Evolutionary conservation across 2,888 invertebrate genomes (phyloP), one percentile per base, ranked within the genome.

Genomic region (Hedychridium roseum): DNA sequence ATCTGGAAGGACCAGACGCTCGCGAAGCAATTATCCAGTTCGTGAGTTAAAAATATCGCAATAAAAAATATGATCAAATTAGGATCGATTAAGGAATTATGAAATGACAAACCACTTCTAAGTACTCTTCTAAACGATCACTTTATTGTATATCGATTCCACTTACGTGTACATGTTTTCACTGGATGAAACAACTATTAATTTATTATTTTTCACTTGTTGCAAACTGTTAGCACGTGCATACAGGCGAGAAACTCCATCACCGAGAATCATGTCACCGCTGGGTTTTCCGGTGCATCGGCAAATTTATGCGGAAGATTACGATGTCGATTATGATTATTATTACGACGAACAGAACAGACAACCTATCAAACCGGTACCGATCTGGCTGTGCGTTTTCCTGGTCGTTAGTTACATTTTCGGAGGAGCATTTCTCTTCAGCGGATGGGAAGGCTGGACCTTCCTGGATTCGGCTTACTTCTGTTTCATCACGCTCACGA

Each of bases 401-500:
- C 83, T 94, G 34, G 94, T 94, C 16, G 87, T 94, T 16, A 90
- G 92, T 49, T 95, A 95, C 80, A 94, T 95, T 62, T 84, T 94
- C 43, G 92, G 90, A 0, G 94, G 95, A 9, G 94, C 94, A 1
- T 91, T 88, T 68, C 84, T 95, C 6, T 95, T 95, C 80, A 85
- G 86, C 64, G 84, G 85, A 35, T 94, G 93, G 92, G 94, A 95
- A 80, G 80, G 83, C 14, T 95, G 95, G 95, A 84, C 85, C 0
- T 91, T 90, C 70, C 82, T 94, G 50, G 93, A 95, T 75, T 90
- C 93, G 0, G 92, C 93, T 1, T 95, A 95, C 79, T 95, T 95
- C 80, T 95, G 94, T 79, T 95, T 95, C 81, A 93, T 95, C 65
- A 94, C 94, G 0, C 83, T 95, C 57, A 94, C 94, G 15, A 95